These are phyloP conservation scores for Baccha elongata DNA, from an alignment of 2,888 invertebrate genomes.

Conservation along the genomic window DNA sequence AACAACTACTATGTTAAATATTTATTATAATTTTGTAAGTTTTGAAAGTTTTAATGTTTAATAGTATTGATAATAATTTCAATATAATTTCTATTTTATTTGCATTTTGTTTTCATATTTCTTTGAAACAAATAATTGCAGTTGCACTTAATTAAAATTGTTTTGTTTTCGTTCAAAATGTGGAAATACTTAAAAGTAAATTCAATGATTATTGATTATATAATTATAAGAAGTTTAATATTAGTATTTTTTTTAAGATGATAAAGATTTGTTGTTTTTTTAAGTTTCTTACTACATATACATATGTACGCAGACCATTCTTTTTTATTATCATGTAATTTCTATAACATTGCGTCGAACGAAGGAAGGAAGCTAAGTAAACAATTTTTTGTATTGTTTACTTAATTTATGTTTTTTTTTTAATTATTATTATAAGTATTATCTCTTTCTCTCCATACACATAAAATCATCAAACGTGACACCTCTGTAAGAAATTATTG, in stretches of 20 bases:
- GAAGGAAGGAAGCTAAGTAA: constrained; percentile 66
- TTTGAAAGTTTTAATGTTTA: constrained; percentile 36
- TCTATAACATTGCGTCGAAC: constrained; percentile 67
- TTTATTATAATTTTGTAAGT: constrained; percentile 54
- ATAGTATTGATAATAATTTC: constrained; percentile 61
- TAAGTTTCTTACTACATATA: constrained; percentile 54
- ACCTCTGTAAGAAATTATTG: constrained; percentile 73
- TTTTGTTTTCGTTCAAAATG: constrained; percentile 28
- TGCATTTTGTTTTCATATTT: constrained; percentile 42
- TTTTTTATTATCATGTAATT: constrained; percentile 45
- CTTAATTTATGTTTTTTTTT: constrained; percentile 17
- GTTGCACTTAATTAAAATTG: constrained; percentile 15
- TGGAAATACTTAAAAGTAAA: constrained; percentile 65
- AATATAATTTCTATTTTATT: constrained; percentile 47
- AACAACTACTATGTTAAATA: constrained; percentile 64
- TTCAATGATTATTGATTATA: constrained; percentile 39
- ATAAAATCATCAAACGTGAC: constrained; percentile 73
- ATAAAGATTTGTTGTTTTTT: constrained; percentile 39
- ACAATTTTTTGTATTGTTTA: constrained; percentile 34
- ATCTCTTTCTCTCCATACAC: constrained; percentile 72
- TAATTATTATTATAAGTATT: constrained; percentile 21
- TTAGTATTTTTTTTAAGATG: constrained; percentile 42
- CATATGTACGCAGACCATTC: constrained; percentile 54
- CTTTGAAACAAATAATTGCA: constrained; percentile 53
- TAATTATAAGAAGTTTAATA: constrained; percentile 43